These are phyloP conservation scores for Callaeas wilsoni DNA, from an alignment of 2,113 vertebrate genomes.

Conservation along the genomic window DNA sequence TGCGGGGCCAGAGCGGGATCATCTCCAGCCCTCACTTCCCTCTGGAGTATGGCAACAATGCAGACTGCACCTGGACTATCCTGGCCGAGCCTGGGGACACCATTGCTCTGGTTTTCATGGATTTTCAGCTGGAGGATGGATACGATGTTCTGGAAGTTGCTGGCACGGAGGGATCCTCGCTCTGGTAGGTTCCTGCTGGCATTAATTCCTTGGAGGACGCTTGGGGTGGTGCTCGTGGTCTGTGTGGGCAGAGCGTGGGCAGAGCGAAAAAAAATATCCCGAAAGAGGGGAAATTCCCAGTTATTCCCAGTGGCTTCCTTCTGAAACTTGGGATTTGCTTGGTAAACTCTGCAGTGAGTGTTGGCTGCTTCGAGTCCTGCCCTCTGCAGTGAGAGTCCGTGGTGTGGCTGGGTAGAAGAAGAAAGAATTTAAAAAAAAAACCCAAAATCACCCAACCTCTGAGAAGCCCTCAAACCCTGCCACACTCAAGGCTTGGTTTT, in stretches of 20 bases:
- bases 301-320: background rate
- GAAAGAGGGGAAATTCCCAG: background rate
- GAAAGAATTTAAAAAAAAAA: background rate
- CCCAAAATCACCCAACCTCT: no score
- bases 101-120: constrained; percentile 93
- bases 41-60: constrained; percentile 91
- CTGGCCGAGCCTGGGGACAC: constrained; percentile 96
- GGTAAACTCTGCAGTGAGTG: background rate
- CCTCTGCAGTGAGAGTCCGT: background rate
- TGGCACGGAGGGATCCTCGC: constrained; percentile 92
- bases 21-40: constrained; percentile 96
- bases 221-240: accelerated
- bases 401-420: background rate
- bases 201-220: accelerated
- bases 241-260: background rate
- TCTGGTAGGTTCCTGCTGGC: constrained; percentile 81
- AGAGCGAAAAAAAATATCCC: no score
- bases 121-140: constrained; percentile 96
- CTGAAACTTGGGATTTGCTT: background rate
- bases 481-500: background rate
- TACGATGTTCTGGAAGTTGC: constrained; percentile 96
- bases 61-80: constrained; percentile 98
- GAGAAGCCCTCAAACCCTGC: background rate
- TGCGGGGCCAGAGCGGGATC: constrained; percentile 93
- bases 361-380: background rate